phyloP scores from a whole-genome alignment of 2,797 vertebrate genomes.

The Danio jaintianensis region DNA sequence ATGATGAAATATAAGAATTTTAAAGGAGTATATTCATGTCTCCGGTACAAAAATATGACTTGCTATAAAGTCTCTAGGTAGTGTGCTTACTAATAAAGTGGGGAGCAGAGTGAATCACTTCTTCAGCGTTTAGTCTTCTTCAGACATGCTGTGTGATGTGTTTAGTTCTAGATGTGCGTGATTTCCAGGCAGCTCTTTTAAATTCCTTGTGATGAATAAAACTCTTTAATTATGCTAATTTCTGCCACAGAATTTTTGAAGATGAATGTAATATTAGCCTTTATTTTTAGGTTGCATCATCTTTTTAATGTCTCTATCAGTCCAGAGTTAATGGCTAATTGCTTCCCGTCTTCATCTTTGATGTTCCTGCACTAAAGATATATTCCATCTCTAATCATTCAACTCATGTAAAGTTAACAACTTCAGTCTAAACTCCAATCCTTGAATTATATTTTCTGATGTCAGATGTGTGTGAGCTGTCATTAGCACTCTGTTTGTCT shows the following conservation, averaged over 20 bases:
- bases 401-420: not conserved
- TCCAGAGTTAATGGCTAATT: not conserved
- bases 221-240: slow-evolving; percentile 19
- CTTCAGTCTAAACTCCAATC: not conserved
- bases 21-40: not conserved
- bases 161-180: not conserved
- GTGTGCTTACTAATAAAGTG: not conserved
- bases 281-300: slow-evolving; percentile 11
- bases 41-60: not conserved
- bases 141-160: not conserved
- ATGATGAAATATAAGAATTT: not conserved
- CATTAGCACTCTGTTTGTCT: not conserved
- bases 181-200: not conserved
- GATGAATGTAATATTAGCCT: slow-evolving; percentile 46
- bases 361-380: not conserved
- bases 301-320: not conserved
- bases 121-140: not conserved
- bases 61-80: not conserved
- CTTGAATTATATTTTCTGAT: not conserved
- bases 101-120: not conserved
- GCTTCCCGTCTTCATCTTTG: not conserved
- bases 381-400: not conserved
- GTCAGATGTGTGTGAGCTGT: not conserved
- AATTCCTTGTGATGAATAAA: not conserved
- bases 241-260: slow-evolving; percentile 32